These are phyloP conservation scores for Henicopernis longicauda DNA, from an alignment of 2,113 vertebrate genomes.

Conservation along the genomic window DNA sequence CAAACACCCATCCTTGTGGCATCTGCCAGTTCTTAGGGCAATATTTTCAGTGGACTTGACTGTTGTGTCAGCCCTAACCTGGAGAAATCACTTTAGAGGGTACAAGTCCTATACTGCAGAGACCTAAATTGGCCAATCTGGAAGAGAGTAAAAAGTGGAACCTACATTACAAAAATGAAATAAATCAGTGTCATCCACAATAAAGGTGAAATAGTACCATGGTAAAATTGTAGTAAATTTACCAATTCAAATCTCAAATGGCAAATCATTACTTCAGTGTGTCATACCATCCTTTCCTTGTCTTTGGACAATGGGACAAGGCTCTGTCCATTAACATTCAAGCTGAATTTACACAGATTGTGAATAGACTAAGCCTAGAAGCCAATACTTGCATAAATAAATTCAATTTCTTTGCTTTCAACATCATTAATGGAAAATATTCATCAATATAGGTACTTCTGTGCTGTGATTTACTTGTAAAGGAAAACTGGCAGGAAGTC, in stretches of 20 bases:
- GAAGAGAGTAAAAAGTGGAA: neutral
- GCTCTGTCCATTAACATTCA: neutral
- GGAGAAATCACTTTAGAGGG: neutral
- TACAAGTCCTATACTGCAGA: neutral
- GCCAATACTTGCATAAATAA: neutral
- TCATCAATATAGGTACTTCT: neutral
- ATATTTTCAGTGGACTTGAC: neutral
- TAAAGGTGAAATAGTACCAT: neutral
- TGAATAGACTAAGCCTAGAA: neutral
- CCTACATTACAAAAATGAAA: neutral
- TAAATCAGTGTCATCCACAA: neutral
- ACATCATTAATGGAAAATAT: neutral
- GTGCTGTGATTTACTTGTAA: neutral
- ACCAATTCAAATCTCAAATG: neutral
- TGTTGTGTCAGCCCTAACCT: neutral
- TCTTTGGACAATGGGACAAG: neutral
- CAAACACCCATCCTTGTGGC: neutral
- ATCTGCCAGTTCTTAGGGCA: constrained; percentile 3
- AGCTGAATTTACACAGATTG: neutral
- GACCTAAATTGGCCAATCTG: neutral
- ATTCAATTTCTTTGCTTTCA: neutral
- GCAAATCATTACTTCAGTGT: neutral
- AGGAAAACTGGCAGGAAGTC: neutral
- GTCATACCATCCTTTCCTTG: neutral
- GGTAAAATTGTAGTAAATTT: neutral